Base-by-base conservation (phyloP, 2,113 vertebrate genomes). In the Procavia capensis region DNA sequence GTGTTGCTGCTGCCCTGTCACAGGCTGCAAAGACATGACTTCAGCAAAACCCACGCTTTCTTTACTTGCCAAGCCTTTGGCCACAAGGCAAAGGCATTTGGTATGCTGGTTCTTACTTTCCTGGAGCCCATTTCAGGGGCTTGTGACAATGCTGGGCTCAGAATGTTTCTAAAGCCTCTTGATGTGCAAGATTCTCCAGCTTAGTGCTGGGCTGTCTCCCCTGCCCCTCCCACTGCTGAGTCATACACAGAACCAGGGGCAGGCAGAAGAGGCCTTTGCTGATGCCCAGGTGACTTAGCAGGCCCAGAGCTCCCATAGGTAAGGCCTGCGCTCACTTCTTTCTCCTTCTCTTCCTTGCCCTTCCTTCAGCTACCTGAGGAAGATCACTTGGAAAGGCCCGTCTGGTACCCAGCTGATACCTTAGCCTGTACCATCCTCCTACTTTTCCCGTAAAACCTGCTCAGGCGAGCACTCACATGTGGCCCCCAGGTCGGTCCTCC, bases 401-500 rank as follows among this genome's bases (percentile, higher is more conserved):
- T 36, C 47, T 17, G 66, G 39, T 14, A 36, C 36, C 31, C 41
- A 41, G 74, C 9, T 63, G 61, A 13, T n/a, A 22, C 20, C 36
- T 14, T 41, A 50, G n/a, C 43, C 59, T 50, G 59, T 17, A 63
- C 20, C 22, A 63, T 8, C 5, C 78, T 80, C 45, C 20, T 1
- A 29, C 20, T 25, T 5, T 6, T 45, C 34, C 82, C 61, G 9
- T 11, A 11, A 19, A 16, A 72, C 70, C 70, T 72, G 70, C n/a
- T 39, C 41, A 39, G 43, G 81, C 9, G 17, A 59, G 31, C 86
- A 99, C 99, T 99, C 96, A 99, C 99, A 99, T 97, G 59, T 99
- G 99, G 89, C 98, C 99, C 22, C 98, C 98, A 7, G 99, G 98
- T 76, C 99, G 98, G 88, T 99, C 99, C 68, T 99, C 99, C 97